Conservation (phyloP, 92 coral and sea anemone species). For the Porites divaricata region DNA sequence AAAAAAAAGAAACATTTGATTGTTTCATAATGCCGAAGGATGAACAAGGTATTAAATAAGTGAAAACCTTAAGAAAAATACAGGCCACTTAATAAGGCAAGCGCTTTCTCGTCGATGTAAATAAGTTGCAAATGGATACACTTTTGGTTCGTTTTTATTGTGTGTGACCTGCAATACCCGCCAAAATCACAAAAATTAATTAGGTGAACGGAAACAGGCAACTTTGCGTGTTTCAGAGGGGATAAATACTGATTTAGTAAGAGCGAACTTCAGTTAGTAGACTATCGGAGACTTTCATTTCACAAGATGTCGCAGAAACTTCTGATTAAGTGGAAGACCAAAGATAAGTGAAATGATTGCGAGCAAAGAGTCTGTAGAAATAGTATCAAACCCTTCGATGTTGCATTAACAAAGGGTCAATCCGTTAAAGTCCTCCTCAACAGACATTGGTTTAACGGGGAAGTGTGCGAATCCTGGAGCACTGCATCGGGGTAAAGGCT, state of each 20-base stretch:
- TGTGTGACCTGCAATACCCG: neutral
- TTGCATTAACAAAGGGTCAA: no score
- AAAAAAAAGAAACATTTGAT: neutral
- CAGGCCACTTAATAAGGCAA: no score
- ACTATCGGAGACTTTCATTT: neutral
- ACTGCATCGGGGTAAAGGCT: no score
- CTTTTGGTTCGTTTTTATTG: neutral
- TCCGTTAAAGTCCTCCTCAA: no score
- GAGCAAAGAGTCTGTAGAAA: conserved; percentile 14
- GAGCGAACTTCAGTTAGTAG: neutral
- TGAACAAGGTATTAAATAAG: no score
- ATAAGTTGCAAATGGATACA: neutral
- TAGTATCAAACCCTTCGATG: no score
- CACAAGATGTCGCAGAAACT: neutral
- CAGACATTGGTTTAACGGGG: no score
- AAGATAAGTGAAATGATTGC: conserved; percentile 10
- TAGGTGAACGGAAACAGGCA: neutral
- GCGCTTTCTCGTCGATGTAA: no score
- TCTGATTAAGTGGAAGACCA: conserved; percentile 28
- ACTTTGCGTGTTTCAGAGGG: neutral
- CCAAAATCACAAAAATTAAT: no score
- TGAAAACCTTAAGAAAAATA: no score
- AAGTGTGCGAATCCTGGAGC: no score
- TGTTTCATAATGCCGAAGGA: neutral
- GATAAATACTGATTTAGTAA: neutral